These are phyloP conservation scores for Achroia grisella DNA, from an alignment of 1,140 invertebrate species.

Conservation along the genomic window DNA sequence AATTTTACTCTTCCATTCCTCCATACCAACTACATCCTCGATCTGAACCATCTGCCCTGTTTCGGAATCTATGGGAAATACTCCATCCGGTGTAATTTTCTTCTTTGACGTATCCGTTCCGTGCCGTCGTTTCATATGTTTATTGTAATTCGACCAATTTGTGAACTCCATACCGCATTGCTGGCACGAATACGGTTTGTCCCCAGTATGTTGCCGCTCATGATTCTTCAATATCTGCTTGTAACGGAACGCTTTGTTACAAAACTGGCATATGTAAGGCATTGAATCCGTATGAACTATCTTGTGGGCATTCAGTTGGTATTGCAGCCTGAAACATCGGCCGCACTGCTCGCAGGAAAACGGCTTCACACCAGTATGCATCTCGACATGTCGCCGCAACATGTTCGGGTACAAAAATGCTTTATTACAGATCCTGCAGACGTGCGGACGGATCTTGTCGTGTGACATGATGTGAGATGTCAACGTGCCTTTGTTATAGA, in stretches of 20 bases:
- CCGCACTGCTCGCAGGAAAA: conserved; percentile 84
- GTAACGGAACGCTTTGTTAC: conserved; percentile 81
- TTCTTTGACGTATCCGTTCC: conserved; percentile 63
- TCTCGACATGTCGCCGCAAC: conserved; percentile 73
- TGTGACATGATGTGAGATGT: conserved; percentile 45
- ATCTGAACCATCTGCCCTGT: conserved; percentile 40
- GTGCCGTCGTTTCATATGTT: conserved; percentile 82
- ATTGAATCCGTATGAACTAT: conserved; percentile 88
- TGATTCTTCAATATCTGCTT: conserved; percentile 81
- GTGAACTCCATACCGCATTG: conserved; percentile 80
- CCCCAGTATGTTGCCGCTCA: conserved; percentile 77
- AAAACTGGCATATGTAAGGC: conserved; percentile 83
- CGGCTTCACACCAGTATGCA: conserved; percentile 81
- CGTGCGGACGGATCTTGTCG: conserved; percentile 38
- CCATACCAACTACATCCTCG: conserved; percentile 31
- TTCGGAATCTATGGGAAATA: conserved; percentile 45
- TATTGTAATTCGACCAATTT: conserved; percentile 85
- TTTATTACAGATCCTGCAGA: conserved; percentile 50
- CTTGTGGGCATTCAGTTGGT: conserved; percentile 44
- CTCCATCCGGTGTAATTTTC: conserved; percentile 45
- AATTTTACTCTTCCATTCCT: conserved; percentile 46
- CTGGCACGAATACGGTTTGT: conserved; percentile 75
- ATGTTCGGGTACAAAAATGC: conserved; percentile 42
- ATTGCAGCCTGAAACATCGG: conserved; percentile 77
- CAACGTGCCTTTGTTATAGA: conserved; percentile 43